Percentiles rank a stretch among this genome's conserved stretches.
Conservation (phyloP, 2,888 invertebrate genomes). For the Acanthacorydalis orientalis region DNA sequence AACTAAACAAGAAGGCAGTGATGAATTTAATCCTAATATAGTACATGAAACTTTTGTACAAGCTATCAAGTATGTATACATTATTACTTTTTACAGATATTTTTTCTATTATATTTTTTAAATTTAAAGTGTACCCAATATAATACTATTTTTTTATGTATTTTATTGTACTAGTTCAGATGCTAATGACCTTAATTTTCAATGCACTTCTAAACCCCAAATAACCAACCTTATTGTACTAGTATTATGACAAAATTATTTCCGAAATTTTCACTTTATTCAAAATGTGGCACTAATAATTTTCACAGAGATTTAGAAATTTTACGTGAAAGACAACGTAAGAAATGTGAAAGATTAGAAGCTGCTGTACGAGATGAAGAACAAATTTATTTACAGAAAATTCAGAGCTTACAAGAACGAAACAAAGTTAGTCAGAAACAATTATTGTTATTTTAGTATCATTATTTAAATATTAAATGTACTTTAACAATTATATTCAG, state of each 20-base stretch:
- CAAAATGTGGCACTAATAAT: not conserved
- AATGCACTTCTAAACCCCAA: no score
- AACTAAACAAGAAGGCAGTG: constrained; percentile 44
- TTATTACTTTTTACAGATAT: no score
- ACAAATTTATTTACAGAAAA: constrained; percentile 61
- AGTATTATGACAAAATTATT: not conserved
- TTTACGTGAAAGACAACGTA: constrained; percentile 68
- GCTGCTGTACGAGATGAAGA: constrained; percentile 73
- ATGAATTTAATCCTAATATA: constrained; percentile 68
- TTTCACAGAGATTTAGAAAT: constrained; percentile 38
- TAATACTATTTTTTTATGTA: no score
- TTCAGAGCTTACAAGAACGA: constrained; percentile 66
- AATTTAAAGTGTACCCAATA: no score
- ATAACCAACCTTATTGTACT: no score
- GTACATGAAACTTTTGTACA: constrained; percentile 85
- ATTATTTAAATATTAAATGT: not conserved
- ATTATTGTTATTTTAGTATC: not conserved
- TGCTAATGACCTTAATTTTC: no score
- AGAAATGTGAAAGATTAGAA: constrained; percentile 73
- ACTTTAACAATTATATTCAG: constrained; percentile 25
- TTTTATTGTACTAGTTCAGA: no score
- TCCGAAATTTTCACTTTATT: not conserved
- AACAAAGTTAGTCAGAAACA: constrained; percentile 44
- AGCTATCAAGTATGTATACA: constrained; percentile 72
- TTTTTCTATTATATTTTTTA: no score